Evolutionary conservation across 2,113 vertebrate genomes (phyloP).

Genomic region (Galemys pyrenaicus): DNA sequence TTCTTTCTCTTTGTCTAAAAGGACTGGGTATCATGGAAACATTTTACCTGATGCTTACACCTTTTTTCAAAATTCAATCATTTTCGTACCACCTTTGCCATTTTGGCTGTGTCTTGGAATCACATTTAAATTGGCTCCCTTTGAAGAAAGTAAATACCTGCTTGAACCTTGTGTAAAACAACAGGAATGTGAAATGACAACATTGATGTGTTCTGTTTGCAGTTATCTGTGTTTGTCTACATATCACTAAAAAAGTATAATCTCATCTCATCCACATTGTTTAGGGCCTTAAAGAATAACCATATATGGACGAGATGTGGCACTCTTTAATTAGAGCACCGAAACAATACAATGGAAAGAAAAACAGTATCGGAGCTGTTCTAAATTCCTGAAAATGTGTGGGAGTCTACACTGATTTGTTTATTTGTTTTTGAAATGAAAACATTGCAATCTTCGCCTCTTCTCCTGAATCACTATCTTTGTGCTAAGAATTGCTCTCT

Average conservation of each 20-base stretch:
- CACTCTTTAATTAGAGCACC: background rate
- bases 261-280: background rate
- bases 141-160: background rate
- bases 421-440: slow-evolving; percentile 22
- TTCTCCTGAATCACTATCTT: slow-evolving; percentile 41
- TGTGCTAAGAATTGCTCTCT: slow-evolving; percentile 41
- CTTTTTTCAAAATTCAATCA: background rate
- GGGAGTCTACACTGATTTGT: background rate
- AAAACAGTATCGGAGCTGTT: background rate
- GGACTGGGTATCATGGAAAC: background rate
- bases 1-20: background rate
- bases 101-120: background rate
- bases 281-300: background rate
- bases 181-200: background rate
- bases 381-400: background rate
- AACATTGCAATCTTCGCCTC: background rate
- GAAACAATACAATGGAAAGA: background rate
- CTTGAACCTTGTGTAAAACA: background rate
- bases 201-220: background rate
- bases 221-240: background rate
- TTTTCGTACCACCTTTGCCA: background rate
- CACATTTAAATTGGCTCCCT: background rate
- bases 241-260: background rate
- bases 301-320: background rate
- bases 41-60: background rate